Evolutionary conservation across 2,888 invertebrate genomes (phyloP), one percentile per base, ranked within the genome.

Genomic region (Trisateles emortualis): DNA sequence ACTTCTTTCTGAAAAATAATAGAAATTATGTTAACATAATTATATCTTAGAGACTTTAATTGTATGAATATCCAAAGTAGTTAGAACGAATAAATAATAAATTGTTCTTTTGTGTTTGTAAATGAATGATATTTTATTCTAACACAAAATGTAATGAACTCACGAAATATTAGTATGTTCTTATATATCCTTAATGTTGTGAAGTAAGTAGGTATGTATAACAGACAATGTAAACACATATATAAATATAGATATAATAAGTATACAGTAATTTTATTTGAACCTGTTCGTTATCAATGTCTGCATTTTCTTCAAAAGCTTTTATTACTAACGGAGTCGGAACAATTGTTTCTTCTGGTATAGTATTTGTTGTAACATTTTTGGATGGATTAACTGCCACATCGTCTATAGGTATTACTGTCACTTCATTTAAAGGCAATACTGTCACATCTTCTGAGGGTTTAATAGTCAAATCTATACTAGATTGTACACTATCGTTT

Each of bases 221-320:
- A 75, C 86, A 87, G 64, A 85, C 69, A 76, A 87, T 68, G 73
- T 83, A 87, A 81, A 88, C 84, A 83, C 75, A 87, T 74, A 87
- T 77, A 81, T 83, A 88, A 70, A 88, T 80, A 83, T 78, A 87
- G 59, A 87, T 72, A 84, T 88, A 89, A 75, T 84, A 87, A 84
- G 79, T 83, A 81, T 82, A 89, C 80, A 89, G 79, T 87, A 87
- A 87, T 84, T 87, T 88, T 78, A 87, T 79, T 83, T 87, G 79
- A 81, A 91, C 91, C 92, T 91, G 86, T 78, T 88, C 79, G 66
- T 81, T 72, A 66, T 84, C 76, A 74, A 71, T 76, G 73, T 64
- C 76, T 53, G 64, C 64, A 60, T 76, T 68, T 54, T 83, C 84
- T 79, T 83, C 84, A 50, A 72, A 59, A 47, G 60, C 60, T 49